Evolutionary conservation across 2,797 vertebrate genomes (phyloP).

Genomic region (Esox masquinongy): DNA sequence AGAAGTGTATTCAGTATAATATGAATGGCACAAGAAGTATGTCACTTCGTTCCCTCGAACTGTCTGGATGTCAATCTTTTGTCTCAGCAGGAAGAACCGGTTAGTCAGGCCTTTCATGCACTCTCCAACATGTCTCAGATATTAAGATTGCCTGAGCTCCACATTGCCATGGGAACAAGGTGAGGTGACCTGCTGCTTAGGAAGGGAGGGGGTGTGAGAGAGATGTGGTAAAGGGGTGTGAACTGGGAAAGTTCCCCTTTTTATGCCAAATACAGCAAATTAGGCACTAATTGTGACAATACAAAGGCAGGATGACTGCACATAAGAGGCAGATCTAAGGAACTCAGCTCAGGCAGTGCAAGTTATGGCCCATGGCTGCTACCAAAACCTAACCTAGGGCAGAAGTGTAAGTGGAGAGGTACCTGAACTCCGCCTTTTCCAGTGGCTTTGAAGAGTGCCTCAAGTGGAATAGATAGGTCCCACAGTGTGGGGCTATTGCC

Average conservation of each 20-base stretch:
- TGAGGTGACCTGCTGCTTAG: conserved; percentile 33
- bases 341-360: conserved; percentile 3
- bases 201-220: conserved; percentile 5
- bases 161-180: conserved; percentile 51
- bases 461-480: too few relatives aligned
- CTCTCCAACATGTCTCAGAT: conserved; percentile 45
- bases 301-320: conserved; percentile 4
- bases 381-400: neutral
- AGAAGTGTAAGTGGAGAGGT: too few relatives aligned
- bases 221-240: conserved; percentile 10
- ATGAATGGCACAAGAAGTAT: conserved; percentile 40
- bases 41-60: conserved; percentile 56
- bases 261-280: conserved; percentile 23
- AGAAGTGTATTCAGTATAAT: conserved; percentile 2
- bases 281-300: conserved; percentile 1
- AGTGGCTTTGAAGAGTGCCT: too few relatives aligned
- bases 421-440: too few relatives aligned
- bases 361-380: neutral
- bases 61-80: conserved; percentile 71
- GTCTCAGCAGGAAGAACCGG: conserved; percentile 66
- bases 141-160: conserved; percentile 61
- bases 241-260: conserved; percentile 18
- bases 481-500: too few relatives aligned
- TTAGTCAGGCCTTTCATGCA: conserved; percentile 57
- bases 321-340: neutral